Conservation (phyloP, 2,797 vertebrate species). For the Sus cebifrons region DNA sequence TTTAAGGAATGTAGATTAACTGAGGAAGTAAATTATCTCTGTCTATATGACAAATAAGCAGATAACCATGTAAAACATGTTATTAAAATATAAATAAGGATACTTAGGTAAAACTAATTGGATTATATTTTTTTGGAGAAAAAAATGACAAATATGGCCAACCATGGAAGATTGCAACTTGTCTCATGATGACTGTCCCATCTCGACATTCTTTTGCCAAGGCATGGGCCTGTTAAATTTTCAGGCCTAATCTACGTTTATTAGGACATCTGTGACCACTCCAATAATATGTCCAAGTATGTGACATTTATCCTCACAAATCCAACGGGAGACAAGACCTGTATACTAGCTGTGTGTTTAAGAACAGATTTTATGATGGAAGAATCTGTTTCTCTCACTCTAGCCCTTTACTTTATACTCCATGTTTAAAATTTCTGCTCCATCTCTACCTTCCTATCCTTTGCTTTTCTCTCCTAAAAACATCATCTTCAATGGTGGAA, state of each 20-base stretch:
- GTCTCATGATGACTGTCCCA: background rate
- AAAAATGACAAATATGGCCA: background rate
- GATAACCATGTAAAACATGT: constrained; percentile 13
- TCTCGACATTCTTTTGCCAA: background rate
- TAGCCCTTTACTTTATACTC: background rate
- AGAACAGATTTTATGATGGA: background rate
- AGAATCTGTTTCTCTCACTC: background rate
- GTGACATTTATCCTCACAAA: background rate
- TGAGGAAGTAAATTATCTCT: constrained; percentile 20
- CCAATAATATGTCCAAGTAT: background rate
- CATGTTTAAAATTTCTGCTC: background rate
- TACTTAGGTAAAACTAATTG: constrained; percentile 28
- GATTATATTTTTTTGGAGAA: background rate
- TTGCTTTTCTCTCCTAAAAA: background rate
- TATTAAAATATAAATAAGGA: constrained; percentile 44
- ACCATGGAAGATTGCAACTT: background rate
- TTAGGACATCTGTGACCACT: background rate
- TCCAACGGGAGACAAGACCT: background rate
- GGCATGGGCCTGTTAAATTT: background rate
- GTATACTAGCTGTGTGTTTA: background rate
- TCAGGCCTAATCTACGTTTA: background rate
- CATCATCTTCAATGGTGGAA: background rate
- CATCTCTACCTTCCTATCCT: background rate
- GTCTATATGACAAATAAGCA: background rate
- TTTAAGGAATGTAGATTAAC: constrained; percentile 58